Evolutionary conservation across 2,888 invertebrate species (phyloP).

Genomic region (Lasioglossum oenotherae): DNA sequence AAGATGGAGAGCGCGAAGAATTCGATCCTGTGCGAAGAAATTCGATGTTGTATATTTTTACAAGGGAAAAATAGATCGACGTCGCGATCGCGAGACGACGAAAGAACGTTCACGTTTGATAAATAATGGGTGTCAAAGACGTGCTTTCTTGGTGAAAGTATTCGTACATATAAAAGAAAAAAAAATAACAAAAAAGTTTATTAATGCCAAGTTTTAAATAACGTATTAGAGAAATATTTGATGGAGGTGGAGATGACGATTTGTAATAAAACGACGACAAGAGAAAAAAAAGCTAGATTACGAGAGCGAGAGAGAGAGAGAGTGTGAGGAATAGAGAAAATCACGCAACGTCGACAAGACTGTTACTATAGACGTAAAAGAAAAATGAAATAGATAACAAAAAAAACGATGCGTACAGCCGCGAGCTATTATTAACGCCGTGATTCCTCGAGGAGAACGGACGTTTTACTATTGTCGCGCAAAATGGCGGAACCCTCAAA

Average conservation of each 20-base stretch:
- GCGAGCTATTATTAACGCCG: constrained; percentile 37
- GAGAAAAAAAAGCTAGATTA: constrained; percentile 27
- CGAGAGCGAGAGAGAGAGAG: too few relatives aligned
- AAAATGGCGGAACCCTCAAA: neutral
- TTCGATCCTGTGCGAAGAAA: constrained; percentile 23
- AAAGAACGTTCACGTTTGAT: constrained; percentile 45
- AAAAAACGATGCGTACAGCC: constrained; percentile 6
- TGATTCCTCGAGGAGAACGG: constrained; percentile 12
- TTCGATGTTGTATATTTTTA: constrained; percentile 59
- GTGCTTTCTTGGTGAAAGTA: constrained; percentile 67
- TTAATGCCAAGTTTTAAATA: constrained; percentile 54
- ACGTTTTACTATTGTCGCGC: neutral
- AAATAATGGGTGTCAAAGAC: constrained; percentile 52
- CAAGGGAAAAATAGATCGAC: constrained; percentile 49
- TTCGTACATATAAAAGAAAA: constrained; percentile 47
- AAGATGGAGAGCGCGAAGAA: neutral
- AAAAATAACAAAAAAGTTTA: constrained; percentile 38
- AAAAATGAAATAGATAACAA: neutral
- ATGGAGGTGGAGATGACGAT: constrained; percentile 17
- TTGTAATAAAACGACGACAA: constrained; percentile 41
- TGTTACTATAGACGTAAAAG: constrained; percentile 34
- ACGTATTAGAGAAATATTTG: constrained; percentile 54
- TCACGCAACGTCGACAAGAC: constrained; percentile 48
- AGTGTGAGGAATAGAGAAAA: constrained; percentile 10
- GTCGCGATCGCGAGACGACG: constrained; percentile 37